These are phyloP conservation scores for Augochlorella aurata DNA, from an alignment of 2,888 invertebrate genomes.

Conservation along the genomic window DNA sequence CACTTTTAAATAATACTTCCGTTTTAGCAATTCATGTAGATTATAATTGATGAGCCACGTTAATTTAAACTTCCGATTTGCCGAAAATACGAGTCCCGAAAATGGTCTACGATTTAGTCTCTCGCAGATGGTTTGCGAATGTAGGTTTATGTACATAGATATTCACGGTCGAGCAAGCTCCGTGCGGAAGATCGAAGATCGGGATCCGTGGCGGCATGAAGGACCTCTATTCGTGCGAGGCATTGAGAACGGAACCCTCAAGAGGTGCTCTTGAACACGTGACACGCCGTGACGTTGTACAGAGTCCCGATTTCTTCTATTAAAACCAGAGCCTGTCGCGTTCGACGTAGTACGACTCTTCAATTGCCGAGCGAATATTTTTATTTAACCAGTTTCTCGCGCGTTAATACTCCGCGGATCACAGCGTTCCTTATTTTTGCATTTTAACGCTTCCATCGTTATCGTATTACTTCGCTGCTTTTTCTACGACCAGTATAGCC, in stretches of 20 bases:
- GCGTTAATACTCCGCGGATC: too few species aligned
- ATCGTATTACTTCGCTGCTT: too few species aligned
- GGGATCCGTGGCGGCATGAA: conserved; percentile 52
- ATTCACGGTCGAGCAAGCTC: conserved; percentile 45
- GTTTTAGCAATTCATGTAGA: too few species aligned
- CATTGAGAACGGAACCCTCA: conserved; percentile 69
- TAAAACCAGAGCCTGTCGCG: conserved; percentile 11
- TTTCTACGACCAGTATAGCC: too few species aligned
- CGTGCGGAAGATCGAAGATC: conserved; percentile 63
- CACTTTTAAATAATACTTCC: too few species aligned
- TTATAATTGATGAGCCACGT: too few species aligned
- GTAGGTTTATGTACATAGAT: conserved; percentile 10
- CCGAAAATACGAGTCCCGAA: conserved; percentile 4
- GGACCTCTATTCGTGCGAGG: conserved; percentile 51
- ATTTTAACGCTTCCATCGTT: too few species aligned
- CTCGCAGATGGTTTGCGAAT: not conserved
- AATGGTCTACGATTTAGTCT: conserved; percentile 45
- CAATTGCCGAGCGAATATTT: not conserved
- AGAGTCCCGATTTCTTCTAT: conserved; percentile 36
- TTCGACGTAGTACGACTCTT: not conserved
- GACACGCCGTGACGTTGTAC: conserved; percentile 66
- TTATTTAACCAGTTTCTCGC: not conserved
- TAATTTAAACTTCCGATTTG: too few species aligned
- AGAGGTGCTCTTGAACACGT: conserved; percentile 75
- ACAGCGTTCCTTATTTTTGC: too few species aligned